phyloP scores from a whole-genome alignment of 2,888 invertebrate species.

The Rhopalosiphum nymphaeae region DNA sequence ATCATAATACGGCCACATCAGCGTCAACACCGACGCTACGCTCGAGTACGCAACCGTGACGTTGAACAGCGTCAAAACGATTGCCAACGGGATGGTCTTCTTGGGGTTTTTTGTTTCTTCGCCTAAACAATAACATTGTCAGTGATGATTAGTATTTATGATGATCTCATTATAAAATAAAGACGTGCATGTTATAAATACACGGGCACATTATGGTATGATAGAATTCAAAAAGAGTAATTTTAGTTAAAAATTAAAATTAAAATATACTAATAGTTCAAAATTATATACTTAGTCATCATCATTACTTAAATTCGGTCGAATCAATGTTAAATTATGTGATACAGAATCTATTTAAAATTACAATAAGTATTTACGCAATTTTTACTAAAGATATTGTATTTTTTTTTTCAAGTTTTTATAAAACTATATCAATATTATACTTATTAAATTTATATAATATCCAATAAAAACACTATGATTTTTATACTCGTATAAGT shows the following conservation, averaged over 20 bases:
- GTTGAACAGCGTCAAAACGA: conserved; percentile 84
- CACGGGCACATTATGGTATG: background rate
- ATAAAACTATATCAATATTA: background rate
- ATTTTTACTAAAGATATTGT: background rate
- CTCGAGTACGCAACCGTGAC: conserved; percentile 92
- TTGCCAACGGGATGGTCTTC: conserved; percentile 89
- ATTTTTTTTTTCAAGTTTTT: background rate
- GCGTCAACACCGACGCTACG: conserved; percentile 90
- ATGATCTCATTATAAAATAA: background rate
- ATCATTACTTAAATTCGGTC: no score
- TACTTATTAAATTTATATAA: background rate
- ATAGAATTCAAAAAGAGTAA: no score
- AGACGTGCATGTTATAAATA: background rate
- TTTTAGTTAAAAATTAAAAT: background rate
- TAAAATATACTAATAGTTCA: background rate
- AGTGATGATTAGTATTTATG: background rate
- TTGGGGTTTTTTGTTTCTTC: conserved; percentile 96
- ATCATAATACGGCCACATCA: conserved; percentile 93
- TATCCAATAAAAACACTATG: background rate
- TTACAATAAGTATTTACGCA: background rate
- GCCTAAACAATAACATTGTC: conserved; percentile 67
- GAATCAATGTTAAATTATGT: background rate
- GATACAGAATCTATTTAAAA: background rate
- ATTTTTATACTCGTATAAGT: background rate
- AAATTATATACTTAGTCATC: background rate